A percentile compares a stretch with the other conserved stretches of the same genome.
phyloP scores from a whole-genome alignment of 2,888 invertebrate species.

The Helobdella robusta region DNA sequence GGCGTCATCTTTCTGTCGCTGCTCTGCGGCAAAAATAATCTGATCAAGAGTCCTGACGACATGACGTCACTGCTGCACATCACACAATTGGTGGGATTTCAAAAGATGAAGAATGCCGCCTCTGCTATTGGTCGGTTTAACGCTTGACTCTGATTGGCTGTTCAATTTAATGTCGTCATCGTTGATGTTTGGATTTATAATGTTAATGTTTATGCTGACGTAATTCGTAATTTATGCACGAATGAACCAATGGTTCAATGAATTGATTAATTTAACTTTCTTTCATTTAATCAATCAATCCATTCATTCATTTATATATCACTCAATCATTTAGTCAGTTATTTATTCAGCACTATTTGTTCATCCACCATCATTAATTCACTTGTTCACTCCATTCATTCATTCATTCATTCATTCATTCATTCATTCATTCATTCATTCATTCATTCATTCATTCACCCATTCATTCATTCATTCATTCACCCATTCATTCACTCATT shows the following conservation, averaged over 20 bases:
- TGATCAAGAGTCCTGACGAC: conserved; percentile 73
- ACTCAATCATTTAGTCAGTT: too few species aligned
- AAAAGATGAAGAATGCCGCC: conserved; percentile 61
- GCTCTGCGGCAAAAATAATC: conserved; percentile 69
- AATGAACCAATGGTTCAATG: too few species aligned
- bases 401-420: conserved; percentile 20
- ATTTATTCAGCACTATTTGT: too few species aligned
- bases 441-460: conserved; percentile 21
- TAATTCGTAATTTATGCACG: too few species aligned
- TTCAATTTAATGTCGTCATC: not conserved
- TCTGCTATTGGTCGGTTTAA: conserved; percentile 56
- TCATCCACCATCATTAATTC: too few species aligned
- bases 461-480: conserved; percentile 21
- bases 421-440: conserved; percentile 21
- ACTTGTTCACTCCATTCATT: too few species aligned
- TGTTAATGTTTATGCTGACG: too few species aligned
- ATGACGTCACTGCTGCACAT: conserved; percentile 71
- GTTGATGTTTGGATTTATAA: too few species aligned
- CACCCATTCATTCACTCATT: conserved; percentile 15
- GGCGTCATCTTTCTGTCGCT: conserved; percentile 73
- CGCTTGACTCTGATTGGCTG: not conserved
- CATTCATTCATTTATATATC: too few species aligned
- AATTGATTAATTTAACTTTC: too few species aligned
- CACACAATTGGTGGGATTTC: conserved; percentile 66
- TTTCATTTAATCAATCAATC: too few species aligned